These are phyloP conservation scores for Amazona ochrocephala DNA, from an alignment of 2,797 vertebrate genomes.

Conservation along the genomic window DNA sequence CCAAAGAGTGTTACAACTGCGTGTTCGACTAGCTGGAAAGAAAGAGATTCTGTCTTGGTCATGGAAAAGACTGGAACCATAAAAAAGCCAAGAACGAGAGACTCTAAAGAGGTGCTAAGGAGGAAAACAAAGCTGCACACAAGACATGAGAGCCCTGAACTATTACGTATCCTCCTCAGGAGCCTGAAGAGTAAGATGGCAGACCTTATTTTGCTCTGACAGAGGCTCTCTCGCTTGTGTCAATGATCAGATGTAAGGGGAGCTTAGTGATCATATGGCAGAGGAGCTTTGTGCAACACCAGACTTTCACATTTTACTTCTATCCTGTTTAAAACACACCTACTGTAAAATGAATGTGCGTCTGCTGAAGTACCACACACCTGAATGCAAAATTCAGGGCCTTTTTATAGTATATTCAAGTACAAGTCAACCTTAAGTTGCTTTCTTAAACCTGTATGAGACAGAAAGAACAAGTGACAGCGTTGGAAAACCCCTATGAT, in stretches of 20 bases:
- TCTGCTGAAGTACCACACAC: neutral
- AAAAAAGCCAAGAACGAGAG: neutral
- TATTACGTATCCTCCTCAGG: neutral
- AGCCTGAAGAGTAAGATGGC: neutral
- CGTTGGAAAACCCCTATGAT: neutral
- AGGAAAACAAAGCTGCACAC: neutral
- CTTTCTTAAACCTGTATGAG: neutral
- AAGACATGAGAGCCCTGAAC: neutral
- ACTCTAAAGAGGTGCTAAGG: constrained; percentile 1
- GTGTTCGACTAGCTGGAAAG: neutral
- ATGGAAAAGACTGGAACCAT: neutral
- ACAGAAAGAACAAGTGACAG: neutral
- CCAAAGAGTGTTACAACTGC: neutral
- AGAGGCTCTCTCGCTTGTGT: neutral
- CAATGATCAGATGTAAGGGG: neutral
- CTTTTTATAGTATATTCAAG: neutral
- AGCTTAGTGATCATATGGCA: neutral
- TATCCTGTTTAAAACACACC: neutral
- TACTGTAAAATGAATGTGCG: neutral
- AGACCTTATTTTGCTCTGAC: neutral
- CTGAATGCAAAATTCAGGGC: neutral
- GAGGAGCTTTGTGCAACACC: neutral
- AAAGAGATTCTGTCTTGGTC: neutral
- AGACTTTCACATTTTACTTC: neutral
- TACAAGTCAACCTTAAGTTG: neutral